phyloP scores from a whole-genome alignment of 2,888 invertebrate species.

The Cheilosia urbana region DNA sequence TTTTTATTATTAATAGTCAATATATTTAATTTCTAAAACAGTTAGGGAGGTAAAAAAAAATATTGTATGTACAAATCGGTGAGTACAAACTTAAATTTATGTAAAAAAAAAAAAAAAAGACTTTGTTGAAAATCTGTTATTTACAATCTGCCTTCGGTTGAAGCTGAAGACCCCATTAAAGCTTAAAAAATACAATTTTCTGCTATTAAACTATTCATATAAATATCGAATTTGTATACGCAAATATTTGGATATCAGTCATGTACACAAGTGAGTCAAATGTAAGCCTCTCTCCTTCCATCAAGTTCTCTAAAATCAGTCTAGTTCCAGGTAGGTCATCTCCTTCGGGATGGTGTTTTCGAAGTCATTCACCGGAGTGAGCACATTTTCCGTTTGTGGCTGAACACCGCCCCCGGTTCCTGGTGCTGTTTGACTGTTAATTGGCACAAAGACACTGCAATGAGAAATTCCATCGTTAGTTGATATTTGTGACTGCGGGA shows the following conservation, averaged over 20 bases:
- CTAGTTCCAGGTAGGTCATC: constrained; percentile 78
- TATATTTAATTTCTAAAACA: constrained; percentile 10
- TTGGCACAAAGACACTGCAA: constrained; percentile 76
- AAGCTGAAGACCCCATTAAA: constrained; percentile 49
- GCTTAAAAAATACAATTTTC: constrained; percentile 56
- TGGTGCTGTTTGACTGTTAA: constrained; percentile 36
- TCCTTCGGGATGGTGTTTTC: constrained; percentile 76
- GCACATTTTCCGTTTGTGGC: constrained; percentile 74
- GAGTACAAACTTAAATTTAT: constrained; percentile 44
- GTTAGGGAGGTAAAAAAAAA: neutral
- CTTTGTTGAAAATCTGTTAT: constrained; percentile 31
- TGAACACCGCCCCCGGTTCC: constrained; percentile 65
- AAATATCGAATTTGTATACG: constrained; percentile 58
- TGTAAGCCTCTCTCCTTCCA: constrained; percentile 63
- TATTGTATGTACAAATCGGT: constrained; percentile 20
- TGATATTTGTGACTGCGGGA: neutral
- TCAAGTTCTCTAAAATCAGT: constrained; percentile 65
- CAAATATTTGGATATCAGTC: constrained; percentile 65
- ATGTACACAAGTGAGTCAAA: constrained; percentile 65
- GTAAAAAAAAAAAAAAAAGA: constrained; percentile 14
- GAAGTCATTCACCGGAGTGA: constrained; percentile 64
- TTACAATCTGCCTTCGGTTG: constrained; percentile 32
- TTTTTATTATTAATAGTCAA: neutral
- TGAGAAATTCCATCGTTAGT: constrained; percentile 18
- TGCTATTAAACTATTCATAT: constrained; percentile 16